Evolutionary conservation across 1,140 invertebrate genomes (phyloP), one percentile per base, ranked within the genome.

Genomic region (Coelopa frigida): DNA sequence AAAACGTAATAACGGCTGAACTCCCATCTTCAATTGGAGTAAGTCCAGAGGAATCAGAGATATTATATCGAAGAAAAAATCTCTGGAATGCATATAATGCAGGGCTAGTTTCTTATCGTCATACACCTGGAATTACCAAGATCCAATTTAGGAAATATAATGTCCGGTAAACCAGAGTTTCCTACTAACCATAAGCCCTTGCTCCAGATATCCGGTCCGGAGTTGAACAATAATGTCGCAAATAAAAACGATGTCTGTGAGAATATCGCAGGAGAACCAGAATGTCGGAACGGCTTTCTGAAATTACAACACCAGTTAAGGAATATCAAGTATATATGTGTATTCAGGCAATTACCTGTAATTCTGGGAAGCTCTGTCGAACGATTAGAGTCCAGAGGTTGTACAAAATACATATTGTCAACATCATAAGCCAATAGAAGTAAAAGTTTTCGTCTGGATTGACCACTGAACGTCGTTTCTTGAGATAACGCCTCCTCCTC

Each of bases 341-440:
- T 42, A 7, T 21, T 11, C 3, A 32, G 14, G 5, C 1, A 2
- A 24, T 70, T 58, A 79, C 77, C 73, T 90, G 87, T 38, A 95
- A 77, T 63, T 95, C 92, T 18, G 89, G 87, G 68, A 97, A 87
- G 58, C 90, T 94, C 71, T 96, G 89, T 15, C 94, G 76, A 18
- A 94, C 92, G 54, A 97, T 96, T 22, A 93, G 75, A 8, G 92
- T 91, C 94, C 94, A 97, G 20, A 94, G 74, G 72, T 97, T 96
- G 73, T 97, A 96, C 20, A 96, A 77, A 50, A 96, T 87, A 63
- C 89, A 91, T 38, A 83, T 62, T 14, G 91, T 93, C 48, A 95
- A 74, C 18, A 94, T 61, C 75, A 90, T 84, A 48, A 96, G 75
- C 94, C 93, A 97, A 63, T 91, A 89, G 72, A 94, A 95, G 74